Evolutionary conservation across 92 coral and sea anemone genomes (phyloP).

Genomic region (Siderastrea siderea): DNA sequence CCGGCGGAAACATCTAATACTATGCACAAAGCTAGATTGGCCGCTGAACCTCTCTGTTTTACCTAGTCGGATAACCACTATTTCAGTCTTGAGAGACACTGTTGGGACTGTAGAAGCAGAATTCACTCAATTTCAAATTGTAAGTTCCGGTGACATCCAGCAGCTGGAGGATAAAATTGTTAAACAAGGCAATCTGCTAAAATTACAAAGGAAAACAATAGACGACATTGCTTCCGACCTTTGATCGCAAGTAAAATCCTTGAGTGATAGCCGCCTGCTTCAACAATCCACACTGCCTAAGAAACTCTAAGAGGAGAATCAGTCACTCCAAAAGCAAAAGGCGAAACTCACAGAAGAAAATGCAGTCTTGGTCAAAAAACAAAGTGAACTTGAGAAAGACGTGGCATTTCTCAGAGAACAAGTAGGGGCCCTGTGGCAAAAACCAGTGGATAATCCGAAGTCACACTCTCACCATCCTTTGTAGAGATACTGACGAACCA

Average conservation of each 20-base stretch:
- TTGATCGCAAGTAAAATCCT: not conserved
- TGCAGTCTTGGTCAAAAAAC: not conserved
- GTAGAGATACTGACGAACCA: not conserved
- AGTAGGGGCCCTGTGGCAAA: no score
- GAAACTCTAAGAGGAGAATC: not conserved
- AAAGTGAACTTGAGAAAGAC: not conserved
- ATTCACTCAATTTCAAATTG: not conserved
- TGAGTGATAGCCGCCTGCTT: no score
- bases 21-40: no score
- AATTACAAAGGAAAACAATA: conserved; percentile 5
- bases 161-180: conserved; percentile 11
- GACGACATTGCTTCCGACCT: not conserved
- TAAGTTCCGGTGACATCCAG: not conserved
- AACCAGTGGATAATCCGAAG: not conserved
- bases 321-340: not conserved
- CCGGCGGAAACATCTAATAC: no score
- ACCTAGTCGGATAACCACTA: not conserved
- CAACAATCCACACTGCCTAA: no score
- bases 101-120: not conserved
- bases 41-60: no score
- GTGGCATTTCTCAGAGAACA: not conserved
- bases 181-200: not conserved
- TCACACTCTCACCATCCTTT: no score
- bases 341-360: conserved; percentile 1
- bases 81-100: not conserved